Conservation (phyloP, 2,113 vertebrate genomes). For the Rallus limicola region DNA sequence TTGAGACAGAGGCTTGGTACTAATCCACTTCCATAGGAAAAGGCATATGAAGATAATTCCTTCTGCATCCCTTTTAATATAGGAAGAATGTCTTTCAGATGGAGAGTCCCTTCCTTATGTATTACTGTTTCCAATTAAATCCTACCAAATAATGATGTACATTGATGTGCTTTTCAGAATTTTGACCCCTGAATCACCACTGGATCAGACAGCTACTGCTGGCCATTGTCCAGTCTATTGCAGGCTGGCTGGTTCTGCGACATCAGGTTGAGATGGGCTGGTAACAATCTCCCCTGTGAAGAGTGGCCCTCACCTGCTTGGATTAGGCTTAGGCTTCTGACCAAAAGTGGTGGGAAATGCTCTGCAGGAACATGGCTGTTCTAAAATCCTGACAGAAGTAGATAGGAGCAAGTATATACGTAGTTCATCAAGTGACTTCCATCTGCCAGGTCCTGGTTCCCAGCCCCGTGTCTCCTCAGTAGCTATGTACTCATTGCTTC, state of each 20-base stretch:
- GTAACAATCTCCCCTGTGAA: not conserved
- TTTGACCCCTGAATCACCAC: not conserved
- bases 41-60: not conserved
- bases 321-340: not conserved
- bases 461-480: not conserved
- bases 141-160: not conserved
- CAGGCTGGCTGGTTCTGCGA: not conserved
- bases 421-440: not conserved
- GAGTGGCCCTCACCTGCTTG: not conserved
- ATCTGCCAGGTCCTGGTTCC: not conserved
- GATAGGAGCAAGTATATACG: not conserved
- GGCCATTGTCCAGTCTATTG: not conserved
- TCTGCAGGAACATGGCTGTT: not conserved
- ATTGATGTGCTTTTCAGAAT: not conserved
- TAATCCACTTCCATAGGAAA: slow-evolving; percentile 3
- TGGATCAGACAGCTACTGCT: not conserved
- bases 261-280: not conserved
- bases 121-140: slow-evolving; percentile 11
- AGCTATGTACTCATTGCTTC: not conserved
- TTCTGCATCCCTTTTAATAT: not conserved
- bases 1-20: not conserved
- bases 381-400: not conserved
- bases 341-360: not conserved
- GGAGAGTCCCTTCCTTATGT: not conserved
- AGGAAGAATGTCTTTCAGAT: not conserved